Conservation (phyloP, 2,888 invertebrate genomes). For the Euzetes globulus region DNA sequence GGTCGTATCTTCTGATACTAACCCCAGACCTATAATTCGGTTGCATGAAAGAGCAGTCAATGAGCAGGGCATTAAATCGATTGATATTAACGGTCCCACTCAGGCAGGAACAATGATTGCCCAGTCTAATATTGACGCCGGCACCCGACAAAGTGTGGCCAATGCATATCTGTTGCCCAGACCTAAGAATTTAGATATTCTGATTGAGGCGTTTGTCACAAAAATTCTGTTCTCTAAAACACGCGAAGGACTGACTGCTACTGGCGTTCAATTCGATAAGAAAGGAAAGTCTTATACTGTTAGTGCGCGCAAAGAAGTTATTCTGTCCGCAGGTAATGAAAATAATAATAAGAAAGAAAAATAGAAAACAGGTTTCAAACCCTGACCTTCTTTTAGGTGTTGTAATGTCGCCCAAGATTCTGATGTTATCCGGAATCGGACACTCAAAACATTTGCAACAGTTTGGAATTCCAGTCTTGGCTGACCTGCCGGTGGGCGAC, state of each 20-base stretch:
- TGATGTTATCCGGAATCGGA: conserved; percentile 16
- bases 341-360: too few species aligned
- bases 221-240: neutral
- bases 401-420: neutral
- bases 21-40: neutral
- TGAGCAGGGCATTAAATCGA: neutral
- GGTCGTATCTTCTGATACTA: neutral
- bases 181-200: neutral
- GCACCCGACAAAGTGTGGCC: neutral
- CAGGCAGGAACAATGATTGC: conserved; percentile 8
- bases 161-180: neutral
- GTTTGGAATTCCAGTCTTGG: conserved; percentile 62
- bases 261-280: conserved; percentile 1
- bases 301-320: neutral
- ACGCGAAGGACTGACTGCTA: neutral
- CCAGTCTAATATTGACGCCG: neutral
- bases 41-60: neutral
- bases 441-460: conserved; percentile 57
- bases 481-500: conserved; percentile 71
- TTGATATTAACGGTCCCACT: neutral
- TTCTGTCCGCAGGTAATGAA: conserved; percentile 9
- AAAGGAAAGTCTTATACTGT: neutral
- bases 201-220: neutral
- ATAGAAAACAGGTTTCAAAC: too few species aligned
- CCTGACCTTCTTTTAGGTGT: neutral